Evolutionary conservation across 2,888 invertebrate species (phyloP).

Genomic region (Copidosoma aretas): DNA sequence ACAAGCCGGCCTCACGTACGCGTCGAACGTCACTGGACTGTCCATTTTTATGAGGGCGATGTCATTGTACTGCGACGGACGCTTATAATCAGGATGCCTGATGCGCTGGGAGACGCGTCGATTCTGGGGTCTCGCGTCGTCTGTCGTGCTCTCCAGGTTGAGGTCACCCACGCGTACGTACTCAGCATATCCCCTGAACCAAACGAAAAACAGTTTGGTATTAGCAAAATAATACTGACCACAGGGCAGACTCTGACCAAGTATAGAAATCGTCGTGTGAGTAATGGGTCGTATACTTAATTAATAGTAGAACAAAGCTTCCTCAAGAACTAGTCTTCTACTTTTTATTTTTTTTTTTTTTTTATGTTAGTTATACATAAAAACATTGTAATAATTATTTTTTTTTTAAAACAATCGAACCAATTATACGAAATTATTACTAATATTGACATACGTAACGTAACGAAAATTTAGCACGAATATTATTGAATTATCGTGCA

Average conservation of each 20-base stretch:
- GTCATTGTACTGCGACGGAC: slow-evolving; percentile 63
- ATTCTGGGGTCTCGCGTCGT: slow-evolving; percentile 58
- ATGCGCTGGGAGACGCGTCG: slow-evolving; percentile 54
- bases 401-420: too few relatives aligned
- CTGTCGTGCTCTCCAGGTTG: slow-evolving; percentile 56
- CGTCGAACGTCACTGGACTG: slow-evolving; percentile 56
- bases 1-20: slow-evolving; percentile 64
- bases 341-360: too few relatives aligned
- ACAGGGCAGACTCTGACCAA: background rate
- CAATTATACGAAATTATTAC: too few relatives aligned
- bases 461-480: too few relatives aligned
- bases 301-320: too few relatives aligned
- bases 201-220: background rate
- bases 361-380: too few relatives aligned
- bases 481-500: too few relatives aligned
- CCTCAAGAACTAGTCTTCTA: too few relatives aligned
- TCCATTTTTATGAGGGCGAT: slow-evolving; percentile 64
- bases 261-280: background rate
- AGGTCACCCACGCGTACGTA: slow-evolving; percentile 64
- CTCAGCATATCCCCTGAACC: slow-evolving; percentile 59
- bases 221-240: too few relatives aligned
- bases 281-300: background rate
- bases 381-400: too few relatives aligned
- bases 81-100: slow-evolving; percentile 62
- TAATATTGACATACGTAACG: too few relatives aligned